Percentiles rank a stretch among this genome's conserved stretches.
Conservation (phyloP, 2,113 vertebrate species). For the Stegastes partitus region DNA sequence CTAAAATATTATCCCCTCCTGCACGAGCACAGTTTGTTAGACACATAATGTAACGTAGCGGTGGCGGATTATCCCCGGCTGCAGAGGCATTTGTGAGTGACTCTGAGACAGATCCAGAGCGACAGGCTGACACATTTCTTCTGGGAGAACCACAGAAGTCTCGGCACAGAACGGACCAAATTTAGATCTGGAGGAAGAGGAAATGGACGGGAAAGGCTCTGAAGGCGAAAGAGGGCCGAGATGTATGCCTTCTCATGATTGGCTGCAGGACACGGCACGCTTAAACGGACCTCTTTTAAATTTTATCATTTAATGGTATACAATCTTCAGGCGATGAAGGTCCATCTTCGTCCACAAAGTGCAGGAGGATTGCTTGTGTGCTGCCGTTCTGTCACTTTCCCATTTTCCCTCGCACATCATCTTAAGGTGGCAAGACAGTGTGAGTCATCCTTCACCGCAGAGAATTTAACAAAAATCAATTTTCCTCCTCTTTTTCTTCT, state of each 20-base stretch:
- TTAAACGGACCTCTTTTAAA: conserved; percentile 11
- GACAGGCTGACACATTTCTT: conserved; percentile 72
- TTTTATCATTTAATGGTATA: conserved; percentile 20
- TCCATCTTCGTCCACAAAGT: conserved; percentile 11
- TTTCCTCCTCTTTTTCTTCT: conserved; percentile 47
- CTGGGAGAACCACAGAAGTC: conserved; percentile 47
- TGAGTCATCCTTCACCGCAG: conserved; percentile 72
- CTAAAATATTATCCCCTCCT: background rate
- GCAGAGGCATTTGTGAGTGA: conserved; percentile 47
- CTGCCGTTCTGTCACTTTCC: conserved; percentile 35
- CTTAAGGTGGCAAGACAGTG: conserved; percentile 33
- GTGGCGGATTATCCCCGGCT: conserved; percentile 7
- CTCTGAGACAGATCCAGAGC: conserved; percentile 48
- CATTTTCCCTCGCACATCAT: conserved; percentile 45
- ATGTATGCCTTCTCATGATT: conserved; percentile 13
- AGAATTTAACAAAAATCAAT: conserved; percentile 75
- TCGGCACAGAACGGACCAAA: conserved; percentile 41
- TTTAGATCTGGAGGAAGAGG: conserved; percentile 29
- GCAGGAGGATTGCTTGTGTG: conserved; percentile 23
- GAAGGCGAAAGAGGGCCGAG: background rate
- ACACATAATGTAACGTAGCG: conserved; percentile 11
- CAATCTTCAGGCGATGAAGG: conserved; percentile 23
- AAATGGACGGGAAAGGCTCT: background rate
- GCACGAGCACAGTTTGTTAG: background rate
- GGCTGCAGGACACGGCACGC: conserved; percentile 4